phyloP scores from a whole-genome alignment of 2,797 vertebrate species.

The Hydrocynus forskahlii region DNA sequence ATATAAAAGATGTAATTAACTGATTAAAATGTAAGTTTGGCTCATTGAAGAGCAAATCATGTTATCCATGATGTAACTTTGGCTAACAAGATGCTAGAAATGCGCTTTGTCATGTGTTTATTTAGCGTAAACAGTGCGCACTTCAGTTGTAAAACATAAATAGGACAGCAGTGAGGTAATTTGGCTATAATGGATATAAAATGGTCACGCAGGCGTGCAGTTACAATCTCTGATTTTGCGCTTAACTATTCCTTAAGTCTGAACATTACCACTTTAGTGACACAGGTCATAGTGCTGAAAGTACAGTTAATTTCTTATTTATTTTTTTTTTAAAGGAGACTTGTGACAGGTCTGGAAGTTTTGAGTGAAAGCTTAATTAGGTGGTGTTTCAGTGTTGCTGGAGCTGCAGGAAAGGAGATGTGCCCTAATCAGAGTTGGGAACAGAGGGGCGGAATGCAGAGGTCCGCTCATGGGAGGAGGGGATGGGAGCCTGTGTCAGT shows the following conservation, averaged over 20 bases:
- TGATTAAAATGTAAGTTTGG: too few relatives aligned
- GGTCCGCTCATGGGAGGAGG: slow-evolving; percentile 33
- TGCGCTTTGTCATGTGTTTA: too few relatives aligned
- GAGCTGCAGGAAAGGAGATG: slow-evolving; percentile 12
- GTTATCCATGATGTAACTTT: too few relatives aligned
- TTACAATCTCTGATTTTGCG: too few relatives aligned
- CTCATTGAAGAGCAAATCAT: background rate
- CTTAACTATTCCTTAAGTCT: background rate
- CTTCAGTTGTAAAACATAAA: too few relatives aligned
- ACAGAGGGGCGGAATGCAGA: slow-evolving; percentile 56
- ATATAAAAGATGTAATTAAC: too few relatives aligned
- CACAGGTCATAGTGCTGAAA: background rate
- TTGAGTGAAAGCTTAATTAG: slow-evolving; percentile 71
- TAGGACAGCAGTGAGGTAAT: too few relatives aligned
- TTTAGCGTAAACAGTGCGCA: too few relatives aligned
- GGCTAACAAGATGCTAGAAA: too few relatives aligned
- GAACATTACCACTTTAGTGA: background rate
- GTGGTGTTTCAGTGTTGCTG: slow-evolving; percentile 16
- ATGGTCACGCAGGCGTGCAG: too few relatives aligned
- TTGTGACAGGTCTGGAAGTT: slow-evolving; percentile 4
- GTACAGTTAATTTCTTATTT: background rate
- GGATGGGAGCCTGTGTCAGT: slow-evolving; percentile 47
- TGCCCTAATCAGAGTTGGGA: slow-evolving; percentile 57
- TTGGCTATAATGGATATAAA: too few relatives aligned
- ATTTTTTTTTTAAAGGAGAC: slow-evolving; percentile 5